These are phyloP conservation scores for Branchipolynoe longqiensis DNA, from an alignment of 2,888 invertebrate genomes.

Conservation along the genomic window DNA sequence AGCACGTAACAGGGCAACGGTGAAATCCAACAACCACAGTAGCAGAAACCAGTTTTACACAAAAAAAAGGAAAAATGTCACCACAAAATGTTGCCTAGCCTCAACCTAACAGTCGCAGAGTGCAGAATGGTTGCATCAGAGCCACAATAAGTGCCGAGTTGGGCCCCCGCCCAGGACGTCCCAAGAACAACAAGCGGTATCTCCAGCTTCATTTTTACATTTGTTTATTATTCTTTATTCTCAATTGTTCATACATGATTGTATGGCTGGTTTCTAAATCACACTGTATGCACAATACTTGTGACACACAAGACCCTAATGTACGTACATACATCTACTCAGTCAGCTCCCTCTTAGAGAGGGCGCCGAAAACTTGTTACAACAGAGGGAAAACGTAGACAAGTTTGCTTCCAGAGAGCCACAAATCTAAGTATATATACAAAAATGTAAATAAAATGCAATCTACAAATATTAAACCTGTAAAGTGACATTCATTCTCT, in stretches of 20 bases:
- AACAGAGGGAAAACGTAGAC: slow-evolving; percentile 55
- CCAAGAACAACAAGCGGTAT: slow-evolving; percentile 38
- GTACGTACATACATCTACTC: slow-evolving; percentile 55
- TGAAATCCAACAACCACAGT: slow-evolving; percentile 27
- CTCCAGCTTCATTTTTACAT: neutral
- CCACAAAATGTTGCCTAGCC: slow-evolving; percentile 42
- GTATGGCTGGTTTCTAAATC: slow-evolving; percentile 54
- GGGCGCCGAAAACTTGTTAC: slow-evolving; percentile 43
- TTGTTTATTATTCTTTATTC: slow-evolving; percentile 21
- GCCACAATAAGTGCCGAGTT: neutral
- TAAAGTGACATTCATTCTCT: slow-evolving; percentile 57
- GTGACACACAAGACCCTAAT: slow-evolving; percentile 53
- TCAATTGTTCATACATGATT: slow-evolving; percentile 54
- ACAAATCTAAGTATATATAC: slow-evolving; percentile 57
- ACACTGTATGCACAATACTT: slow-evolving; percentile 58
- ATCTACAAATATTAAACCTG: slow-evolving; percentile 56
- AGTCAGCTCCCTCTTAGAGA: slow-evolving; percentile 43
- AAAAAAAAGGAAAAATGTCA: neutral
- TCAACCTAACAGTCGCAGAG: slow-evolving; percentile 54
- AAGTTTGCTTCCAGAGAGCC: slow-evolving; percentile 53
- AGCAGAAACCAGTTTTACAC: neutral
- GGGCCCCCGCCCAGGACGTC: neutral
- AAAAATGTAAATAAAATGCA: slow-evolving; percentile 57
- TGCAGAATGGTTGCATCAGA: slow-evolving; percentile 51
- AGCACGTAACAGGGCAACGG: neutral